A percentile compares a stretch with the other conserved stretches of the same genome.
phyloP scores from a whole-genome alignment of 2,888 invertebrate species.

The Scrobipalpa costella region DNA sequence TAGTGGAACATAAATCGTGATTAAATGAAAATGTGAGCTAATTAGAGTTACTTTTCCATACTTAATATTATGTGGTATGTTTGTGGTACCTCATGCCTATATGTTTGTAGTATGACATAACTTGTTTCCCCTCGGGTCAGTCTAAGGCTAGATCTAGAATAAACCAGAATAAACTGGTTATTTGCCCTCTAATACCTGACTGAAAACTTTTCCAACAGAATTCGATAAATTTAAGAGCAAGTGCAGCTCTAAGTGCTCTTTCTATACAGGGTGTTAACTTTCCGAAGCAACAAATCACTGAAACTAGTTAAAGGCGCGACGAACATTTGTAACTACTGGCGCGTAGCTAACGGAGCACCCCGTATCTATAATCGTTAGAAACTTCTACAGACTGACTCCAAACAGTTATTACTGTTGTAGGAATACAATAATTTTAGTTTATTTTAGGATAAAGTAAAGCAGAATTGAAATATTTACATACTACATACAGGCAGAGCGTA shows the following conservation, averaged over 20 bases:
- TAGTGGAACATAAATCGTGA: too few relatives aligned
- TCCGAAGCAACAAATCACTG: constrained; percentile 20
- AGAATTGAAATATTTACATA: background rate
- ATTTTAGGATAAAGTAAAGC: background rate
- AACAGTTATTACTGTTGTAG: constrained; percentile 47
- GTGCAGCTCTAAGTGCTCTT: background rate
- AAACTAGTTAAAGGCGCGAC: constrained; percentile 21
- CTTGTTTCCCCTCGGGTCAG: too few relatives aligned
- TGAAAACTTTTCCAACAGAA: background rate
- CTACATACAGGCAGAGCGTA: too few relatives aligned
- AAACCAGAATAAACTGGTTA: too few relatives aligned
- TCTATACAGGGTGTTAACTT: constrained; percentile 9
- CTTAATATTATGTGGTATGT: too few relatives aligned
- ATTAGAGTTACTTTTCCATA: too few relatives aligned
- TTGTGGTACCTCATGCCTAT: too few relatives aligned
- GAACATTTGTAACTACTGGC: constrained; percentile 23
- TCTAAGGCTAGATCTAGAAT: too few relatives aligned
- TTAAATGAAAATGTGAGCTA: too few relatives aligned
- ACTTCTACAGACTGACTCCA: constrained; percentile 39
- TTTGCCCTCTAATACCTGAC: background rate
- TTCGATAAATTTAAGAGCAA: constrained; percentile 1
- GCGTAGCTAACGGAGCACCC: constrained; percentile 35
- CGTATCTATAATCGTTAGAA: constrained; percentile 60
- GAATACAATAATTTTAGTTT: background rate
- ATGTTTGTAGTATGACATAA: too few relatives aligned